Base-by-base conservation (phyloP, 2,113 vertebrate genomes). In the Oxyruncus cristatus region DNA sequence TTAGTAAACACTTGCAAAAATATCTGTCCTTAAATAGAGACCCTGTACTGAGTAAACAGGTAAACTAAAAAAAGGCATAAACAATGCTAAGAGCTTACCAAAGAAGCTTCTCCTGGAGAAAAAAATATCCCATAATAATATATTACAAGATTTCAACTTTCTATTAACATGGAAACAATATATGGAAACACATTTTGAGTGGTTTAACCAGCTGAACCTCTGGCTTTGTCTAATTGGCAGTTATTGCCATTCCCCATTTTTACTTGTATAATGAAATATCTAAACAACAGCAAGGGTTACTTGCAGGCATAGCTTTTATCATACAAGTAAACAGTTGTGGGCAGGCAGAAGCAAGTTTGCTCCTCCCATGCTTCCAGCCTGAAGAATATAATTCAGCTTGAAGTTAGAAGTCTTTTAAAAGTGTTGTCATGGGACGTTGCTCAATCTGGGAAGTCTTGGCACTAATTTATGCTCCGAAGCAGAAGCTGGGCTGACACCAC, bases 341-440 rank as follows among this genome's bases (percentile, higher is more conserved):
- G 91, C 96, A 94, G 88, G 88, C 92, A 91, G 96, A 92, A 88
- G 75, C 89, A 93, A 89, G 73, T 92, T 95, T 96, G 95, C 96
- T 94, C 95, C 95, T 93, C 95, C 96, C 96, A 92, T 85, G 76
- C 65, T 92, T 86, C 9, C 19, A 85, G 91, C 56, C 52, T 78
- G 84, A 91, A 89, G 33, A 84, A 65, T 78, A 91, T 72, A 83
- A 95, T 95, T 95, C 73, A 93, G 84, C 76, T 93, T 49, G n/a
- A 92, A 91, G 41, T 74, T 82, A 47, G 37, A 81, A 89, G 66
- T 65, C 59, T 76, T 86, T 87, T 56, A 52, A 18, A 78, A 89
- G 32, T 35, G 53, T 78, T 93, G 68, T 81, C 86, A 84, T 63
- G 70, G 73, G 68, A 84, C 33, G 8, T 85, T 86, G 56, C 68